Evolutionary conservation across 2,113 vertebrate species (phyloP), one percentile per base, ranked within the genome.

Genomic region (Lucifuga dentata): DNA sequence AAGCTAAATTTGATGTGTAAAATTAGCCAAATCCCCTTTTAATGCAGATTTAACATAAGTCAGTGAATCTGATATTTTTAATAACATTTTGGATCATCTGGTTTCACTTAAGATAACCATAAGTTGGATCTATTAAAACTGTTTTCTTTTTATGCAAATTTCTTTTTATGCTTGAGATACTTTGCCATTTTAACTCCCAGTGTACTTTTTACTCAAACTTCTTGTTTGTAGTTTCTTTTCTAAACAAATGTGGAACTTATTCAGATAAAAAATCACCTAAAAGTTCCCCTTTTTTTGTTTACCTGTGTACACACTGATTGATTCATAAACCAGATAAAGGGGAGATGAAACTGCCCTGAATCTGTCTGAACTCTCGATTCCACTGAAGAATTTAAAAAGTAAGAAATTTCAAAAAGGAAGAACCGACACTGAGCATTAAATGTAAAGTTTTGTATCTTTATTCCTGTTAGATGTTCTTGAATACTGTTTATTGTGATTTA

Each of bases 351-450:
- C 46, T 7, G 10, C n/a, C 8, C 55, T 2, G 23, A 1, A 44
- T 15, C 8, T 16, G 5, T 23, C 11, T 4, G 13, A 13, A 36
- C 46, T 40, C 43, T 17, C 13, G 16, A 24, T 39, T 51, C 26
- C 21, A 41, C 10, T 20, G 9, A 17, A 45, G 13, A 4, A 6
- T 36, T 13, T 10, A 33, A 12, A 11, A 26, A 29, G 26, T 44
- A 39, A 11, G 8, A 75, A 41, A 44, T 50, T n/a, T n/a, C n/a
- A n/a, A n/a, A n/a, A n/a, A n/a, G n/a, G 50, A 38, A 38, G 29
- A 20, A 49, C 20, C 11, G 5, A 9, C 19, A 55, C 19, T 41
- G 35, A 50, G 9, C 17, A 20, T 43, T 24, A n/a, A n/a, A n/a
- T n/a, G n/a, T n/a, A n/a, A n/a, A n/a, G n/a, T n/a, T n/a, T n/a